These are phyloP conservation scores for Piprites chloris DNA, from an alignment of 2,113 vertebrate species.

Conservation along the genomic window DNA sequence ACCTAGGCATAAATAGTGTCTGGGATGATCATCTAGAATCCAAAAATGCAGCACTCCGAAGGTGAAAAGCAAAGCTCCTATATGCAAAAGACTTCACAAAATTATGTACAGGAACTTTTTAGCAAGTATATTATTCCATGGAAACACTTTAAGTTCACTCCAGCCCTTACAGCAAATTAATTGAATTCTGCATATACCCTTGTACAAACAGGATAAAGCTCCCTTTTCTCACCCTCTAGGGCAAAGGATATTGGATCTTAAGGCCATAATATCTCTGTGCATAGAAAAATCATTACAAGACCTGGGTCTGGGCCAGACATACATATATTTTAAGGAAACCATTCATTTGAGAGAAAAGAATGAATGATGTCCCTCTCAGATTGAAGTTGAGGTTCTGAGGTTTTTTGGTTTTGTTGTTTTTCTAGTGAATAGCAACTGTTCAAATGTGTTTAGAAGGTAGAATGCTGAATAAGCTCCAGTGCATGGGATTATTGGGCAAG, in stretches of 20 bases:
- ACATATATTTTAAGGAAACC: conserved; percentile 53
- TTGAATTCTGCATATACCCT: neutral
- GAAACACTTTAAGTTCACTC: conserved; percentile 4
- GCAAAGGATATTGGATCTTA: conserved; percentile 53
- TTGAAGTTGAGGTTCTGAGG: neutral
- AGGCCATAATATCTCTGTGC: conserved; percentile 9
- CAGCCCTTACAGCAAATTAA: neutral
- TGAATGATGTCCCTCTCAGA: conserved; percentile 25
- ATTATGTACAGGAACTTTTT: conserved; percentile 15
- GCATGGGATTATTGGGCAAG: neutral
- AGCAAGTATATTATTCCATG: neutral
- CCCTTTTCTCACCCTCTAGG: conserved; percentile 54
- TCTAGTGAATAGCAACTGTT: conserved; percentile 47
- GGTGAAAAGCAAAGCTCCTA: neutral
- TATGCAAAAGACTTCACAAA: neutral
- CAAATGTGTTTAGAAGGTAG: conserved; percentile 1
- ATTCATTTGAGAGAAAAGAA: conserved; percentile 62
- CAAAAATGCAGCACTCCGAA: neutral
- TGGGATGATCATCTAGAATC: neutral
- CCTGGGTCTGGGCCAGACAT: neutral
- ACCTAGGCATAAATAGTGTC: neutral
- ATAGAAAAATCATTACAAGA: conserved; percentile 28
- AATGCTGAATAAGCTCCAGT: neutral
- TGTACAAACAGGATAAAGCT: conserved; percentile 38
- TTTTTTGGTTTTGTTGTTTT: conserved; percentile 9